phyloP scores from a whole-genome alignment of 2,888 invertebrate species.

The Noctuana brunneofusca region DNA sequence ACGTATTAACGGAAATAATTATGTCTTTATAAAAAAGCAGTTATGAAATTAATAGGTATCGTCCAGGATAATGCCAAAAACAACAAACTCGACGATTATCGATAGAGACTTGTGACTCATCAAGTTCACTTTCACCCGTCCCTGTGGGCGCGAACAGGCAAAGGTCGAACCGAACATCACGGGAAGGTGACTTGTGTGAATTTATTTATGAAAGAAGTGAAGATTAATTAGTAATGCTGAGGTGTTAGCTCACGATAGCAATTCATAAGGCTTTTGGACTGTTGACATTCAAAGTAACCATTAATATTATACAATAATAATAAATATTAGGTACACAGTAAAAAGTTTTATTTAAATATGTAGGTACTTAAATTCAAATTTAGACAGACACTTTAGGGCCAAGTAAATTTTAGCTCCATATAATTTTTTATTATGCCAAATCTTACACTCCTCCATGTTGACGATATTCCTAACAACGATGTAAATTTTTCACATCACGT shows the following conservation, averaged over 20 bases:
- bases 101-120: slow-evolving; percentile 53
- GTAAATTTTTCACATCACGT: too few species aligned
- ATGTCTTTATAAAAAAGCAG: neutral
- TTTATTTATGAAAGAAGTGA: slow-evolving; percentile 5
- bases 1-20: neutral
- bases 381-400: too few species aligned
- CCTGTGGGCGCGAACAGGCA: slow-evolving; percentile 46
- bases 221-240: neutral
- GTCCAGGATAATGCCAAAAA: slow-evolving; percentile 8
- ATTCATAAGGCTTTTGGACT: neutral
- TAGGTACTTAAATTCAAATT: too few species aligned
- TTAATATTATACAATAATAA: too few species aligned
- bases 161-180: slow-evolving; percentile 38
- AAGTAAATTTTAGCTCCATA: too few species aligned
- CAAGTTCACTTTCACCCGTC: slow-evolving; percentile 71
- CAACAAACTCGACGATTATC: slow-evolving; percentile 50
- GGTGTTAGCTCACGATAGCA: neutral
- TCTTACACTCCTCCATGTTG: too few species aligned
- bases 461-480: too few species aligned
- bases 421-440: too few species aligned
- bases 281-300: neutral
- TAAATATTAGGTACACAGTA: too few species aligned
- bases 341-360: too few species aligned
- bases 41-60: neutral
- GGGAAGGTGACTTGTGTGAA: slow-evolving; percentile 20